phyloP scores from a whole-genome alignment of 2,797 vertebrate genomes.

The Sebastes goodei region DNA sequence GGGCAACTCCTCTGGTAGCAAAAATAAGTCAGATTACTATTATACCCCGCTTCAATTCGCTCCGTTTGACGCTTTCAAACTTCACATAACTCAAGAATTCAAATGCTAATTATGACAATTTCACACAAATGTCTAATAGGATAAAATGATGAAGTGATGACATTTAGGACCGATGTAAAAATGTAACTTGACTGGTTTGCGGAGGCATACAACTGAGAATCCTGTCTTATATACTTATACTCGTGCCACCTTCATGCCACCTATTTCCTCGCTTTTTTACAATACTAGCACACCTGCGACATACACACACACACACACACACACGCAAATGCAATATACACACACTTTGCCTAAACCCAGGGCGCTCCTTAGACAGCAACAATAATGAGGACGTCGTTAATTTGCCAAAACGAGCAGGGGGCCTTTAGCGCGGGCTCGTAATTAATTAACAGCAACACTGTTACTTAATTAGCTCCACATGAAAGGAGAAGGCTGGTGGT shows the following conservation, averaged over 20 bases:
- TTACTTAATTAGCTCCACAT: constrained; percentile 88
- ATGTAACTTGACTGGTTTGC: too few species aligned
- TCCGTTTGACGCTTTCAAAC: constrained; percentile 53
- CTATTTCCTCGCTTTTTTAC: background rate
- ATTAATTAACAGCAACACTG: constrained; percentile 86
- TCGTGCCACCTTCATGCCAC: background rate
- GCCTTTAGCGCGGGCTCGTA: constrained; percentile 76
- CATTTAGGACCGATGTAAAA: background rate
- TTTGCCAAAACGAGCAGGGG: constrained; percentile 81
- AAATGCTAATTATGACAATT: background rate
- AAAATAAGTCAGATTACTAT: background rate
- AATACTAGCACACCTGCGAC: constrained; percentile 33
- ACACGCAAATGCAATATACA: background rate
- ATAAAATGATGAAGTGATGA: background rate
- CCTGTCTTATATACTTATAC: background rate
- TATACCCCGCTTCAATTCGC: constrained; percentile 32
- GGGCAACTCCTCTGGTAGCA: too few species aligned
- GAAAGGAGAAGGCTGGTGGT: constrained; percentile 70
- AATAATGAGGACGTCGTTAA: constrained; percentile 88
- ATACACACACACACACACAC: background rate
- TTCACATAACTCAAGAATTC: background rate
- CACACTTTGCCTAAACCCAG: constrained; percentile 31
- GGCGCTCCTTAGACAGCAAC: constrained; percentile 70
- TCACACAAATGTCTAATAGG: background rate
- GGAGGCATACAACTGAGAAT: too few species aligned